Conservation (phyloP, 1,140 invertebrate genomes). For the Drosophila sproati region DNA sequence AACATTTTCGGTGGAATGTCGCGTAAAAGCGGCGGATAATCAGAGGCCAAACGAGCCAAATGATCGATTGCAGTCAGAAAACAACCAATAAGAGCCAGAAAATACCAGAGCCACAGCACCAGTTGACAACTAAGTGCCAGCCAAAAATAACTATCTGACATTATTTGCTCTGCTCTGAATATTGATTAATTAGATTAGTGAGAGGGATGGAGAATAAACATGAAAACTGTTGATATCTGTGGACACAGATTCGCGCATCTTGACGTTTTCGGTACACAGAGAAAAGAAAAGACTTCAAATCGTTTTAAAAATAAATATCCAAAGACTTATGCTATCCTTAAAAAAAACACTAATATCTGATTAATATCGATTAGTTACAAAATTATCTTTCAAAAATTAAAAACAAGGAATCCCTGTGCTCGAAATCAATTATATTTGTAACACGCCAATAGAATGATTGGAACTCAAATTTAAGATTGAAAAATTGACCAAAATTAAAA, state of each 20-base stretch:
- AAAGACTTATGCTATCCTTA: not conserved
- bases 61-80: conserved; percentile 67
- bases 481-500: too few species aligned
- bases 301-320: too few species aligned
- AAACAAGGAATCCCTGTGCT: too few species aligned
- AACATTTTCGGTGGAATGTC: conserved; percentile 57
- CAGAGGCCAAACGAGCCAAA: conserved; percentile 51
- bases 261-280: conserved; percentile 9
- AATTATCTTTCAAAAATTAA: too few species aligned
- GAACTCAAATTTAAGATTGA: too few species aligned
- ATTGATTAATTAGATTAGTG: conserved; percentile 77
- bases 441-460: too few species aligned
- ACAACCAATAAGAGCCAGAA: not conserved
- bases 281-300: not conserved
- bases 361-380: too few species aligned
- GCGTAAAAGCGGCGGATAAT: conserved; percentile 71
- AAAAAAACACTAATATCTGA: too few species aligned
- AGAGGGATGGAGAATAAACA: not conserved
- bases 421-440: too few species aligned
- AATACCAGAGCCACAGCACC: conserved; percentile 3
- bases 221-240: not conserved
- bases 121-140: conserved; percentile 51
- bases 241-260: conserved; percentile 73
- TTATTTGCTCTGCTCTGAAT: conserved; percentile 57
- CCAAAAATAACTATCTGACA: conserved; percentile 60